Conservation (phyloP, 1,140 invertebrate genomes). For the Sitophilus oryzae region DNA sequence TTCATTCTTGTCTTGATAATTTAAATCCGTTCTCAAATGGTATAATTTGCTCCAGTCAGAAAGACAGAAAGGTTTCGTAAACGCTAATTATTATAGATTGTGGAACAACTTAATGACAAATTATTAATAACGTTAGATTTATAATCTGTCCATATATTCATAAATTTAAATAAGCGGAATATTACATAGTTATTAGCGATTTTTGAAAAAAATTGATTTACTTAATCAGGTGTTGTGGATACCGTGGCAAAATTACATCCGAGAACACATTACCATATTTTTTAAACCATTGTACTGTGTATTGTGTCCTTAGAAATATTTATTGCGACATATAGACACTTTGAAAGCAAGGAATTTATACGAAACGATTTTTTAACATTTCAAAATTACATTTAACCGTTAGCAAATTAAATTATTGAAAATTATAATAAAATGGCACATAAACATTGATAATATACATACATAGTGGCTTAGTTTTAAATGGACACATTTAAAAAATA, state of each 20-base stretch:
- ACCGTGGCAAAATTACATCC: constrained; percentile 5
- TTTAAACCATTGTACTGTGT: background rate
- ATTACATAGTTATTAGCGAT: constrained; percentile 7
- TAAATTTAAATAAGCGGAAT: constrained; percentile 5
- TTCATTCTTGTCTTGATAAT: constrained; percentile 3
- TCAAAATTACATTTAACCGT: too few relatives aligned
- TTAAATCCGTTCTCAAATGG: constrained; percentile 1
- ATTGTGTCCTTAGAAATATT: background rate
- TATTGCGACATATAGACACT: too few relatives aligned
- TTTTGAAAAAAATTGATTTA: background rate
- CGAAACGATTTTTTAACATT: too few relatives aligned
- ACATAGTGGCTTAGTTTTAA: too few relatives aligned
- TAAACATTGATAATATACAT: too few relatives aligned
- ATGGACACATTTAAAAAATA: too few relatives aligned
- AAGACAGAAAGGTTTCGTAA: constrained; percentile 13
- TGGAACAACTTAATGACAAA: constrained; percentile 16
- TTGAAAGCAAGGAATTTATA: too few relatives aligned
- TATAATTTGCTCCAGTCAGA: constrained; percentile 7
- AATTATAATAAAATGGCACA: too few relatives aligned
- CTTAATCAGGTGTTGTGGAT: constrained; percentile 7
- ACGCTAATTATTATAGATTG: constrained; percentile 6
- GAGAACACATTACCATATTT: background rate
- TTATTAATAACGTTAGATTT: constrained; percentile 11
- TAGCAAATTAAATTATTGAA: too few relatives aligned
- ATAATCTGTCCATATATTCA: constrained; percentile 8